Conservation (phyloP, 2,888 invertebrate genomes). For the Trachelus iudaicus region DNA sequence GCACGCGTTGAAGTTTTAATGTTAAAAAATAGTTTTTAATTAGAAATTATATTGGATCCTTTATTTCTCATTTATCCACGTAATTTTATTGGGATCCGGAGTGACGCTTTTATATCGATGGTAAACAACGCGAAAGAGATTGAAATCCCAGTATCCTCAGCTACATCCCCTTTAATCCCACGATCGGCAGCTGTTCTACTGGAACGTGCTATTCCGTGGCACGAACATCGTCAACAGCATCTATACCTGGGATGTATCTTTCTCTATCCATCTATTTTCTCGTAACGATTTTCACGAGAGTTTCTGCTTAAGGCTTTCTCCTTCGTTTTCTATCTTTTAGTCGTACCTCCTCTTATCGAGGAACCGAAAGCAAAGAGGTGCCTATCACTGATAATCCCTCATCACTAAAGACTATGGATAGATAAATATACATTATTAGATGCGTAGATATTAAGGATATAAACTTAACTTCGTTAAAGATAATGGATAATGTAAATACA, state of each 20-base stretch:
- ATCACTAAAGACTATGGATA: too few species aligned
- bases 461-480: not conserved
- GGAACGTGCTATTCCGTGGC: not conserved
- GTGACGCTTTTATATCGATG: not conserved
- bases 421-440: not conserved
- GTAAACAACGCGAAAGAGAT: slow-evolving; percentile 11
- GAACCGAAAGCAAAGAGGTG: not conserved
- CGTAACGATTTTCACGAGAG: not conserved
- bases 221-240: not conserved
- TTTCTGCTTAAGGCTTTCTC: not conserved
- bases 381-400: not conserved
- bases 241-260: not conserved
- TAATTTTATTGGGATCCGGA: not conserved
- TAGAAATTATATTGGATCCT: not conserved
- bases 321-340: not conserved
- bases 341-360: not conserved
- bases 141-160: slow-evolving; percentile 34
- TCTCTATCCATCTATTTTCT: slow-evolving; percentile 21
- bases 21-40: not conserved
- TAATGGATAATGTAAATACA: not conserved
- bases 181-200: slow-evolving; percentile 47
- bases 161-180: slow-evolving; percentile 49
- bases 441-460: not conserved
- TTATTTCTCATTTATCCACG: not conserved
- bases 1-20: not conserved